Percentiles rank a stretch among this genome's conserved stretches.
These are phyloP conservation scores for Poeciliopsis turrubarensis DNA, from an alignment of 2,113 vertebrate species.

Conservation along the genomic window DNA sequence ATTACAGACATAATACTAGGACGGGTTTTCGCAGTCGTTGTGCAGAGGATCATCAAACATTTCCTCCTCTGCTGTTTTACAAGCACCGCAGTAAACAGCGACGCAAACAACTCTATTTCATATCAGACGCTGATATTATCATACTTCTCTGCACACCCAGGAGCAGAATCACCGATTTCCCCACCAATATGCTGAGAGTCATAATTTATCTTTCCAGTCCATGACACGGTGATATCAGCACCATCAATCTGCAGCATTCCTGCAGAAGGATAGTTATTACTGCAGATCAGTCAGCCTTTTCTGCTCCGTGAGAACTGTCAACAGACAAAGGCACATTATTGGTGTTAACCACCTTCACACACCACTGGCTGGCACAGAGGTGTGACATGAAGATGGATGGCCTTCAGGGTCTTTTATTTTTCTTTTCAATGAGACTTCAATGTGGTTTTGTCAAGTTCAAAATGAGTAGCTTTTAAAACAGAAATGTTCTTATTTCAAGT, in stretches of 20 bases:
- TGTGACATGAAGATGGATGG: slow-evolving; percentile 36
- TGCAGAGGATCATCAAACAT: not conserved
- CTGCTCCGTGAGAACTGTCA: slow-evolving; percentile 36
- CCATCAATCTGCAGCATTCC: slow-evolving; percentile 54
- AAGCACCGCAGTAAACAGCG: slow-evolving; percentile 10
- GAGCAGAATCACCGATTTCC: slow-evolving; percentile 31
- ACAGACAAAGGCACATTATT: slow-evolving; percentile 41
- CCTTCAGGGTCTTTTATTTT: not conserved
- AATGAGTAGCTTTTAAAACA: not conserved
- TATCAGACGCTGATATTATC: slow-evolving; percentile 11
- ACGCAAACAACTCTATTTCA: slow-evolving; percentile 21
- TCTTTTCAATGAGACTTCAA: slow-evolving; percentile 5
- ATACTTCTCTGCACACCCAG: slow-evolving; percentile 5
- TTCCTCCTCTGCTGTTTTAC: slow-evolving; percentile 3
- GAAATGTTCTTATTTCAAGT: not conserved
- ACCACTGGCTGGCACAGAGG: slow-evolving; percentile 14
- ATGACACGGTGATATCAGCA: slow-evolving; percentile 47
- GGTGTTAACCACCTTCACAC: slow-evolving; percentile 61
- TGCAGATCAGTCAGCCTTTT: slow-evolving; percentile 55
- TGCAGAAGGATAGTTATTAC: slow-evolving; percentile 49
- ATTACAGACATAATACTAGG: not conserved
- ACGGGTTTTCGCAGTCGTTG: not conserved
- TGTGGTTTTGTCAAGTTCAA: not conserved
- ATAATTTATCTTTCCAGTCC: slow-evolving; percentile 65
- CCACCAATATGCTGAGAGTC: slow-evolving; percentile 40